Conservation (phyloP, 2,797 vertebrate genomes). For the Anabas testudineus region DNA sequence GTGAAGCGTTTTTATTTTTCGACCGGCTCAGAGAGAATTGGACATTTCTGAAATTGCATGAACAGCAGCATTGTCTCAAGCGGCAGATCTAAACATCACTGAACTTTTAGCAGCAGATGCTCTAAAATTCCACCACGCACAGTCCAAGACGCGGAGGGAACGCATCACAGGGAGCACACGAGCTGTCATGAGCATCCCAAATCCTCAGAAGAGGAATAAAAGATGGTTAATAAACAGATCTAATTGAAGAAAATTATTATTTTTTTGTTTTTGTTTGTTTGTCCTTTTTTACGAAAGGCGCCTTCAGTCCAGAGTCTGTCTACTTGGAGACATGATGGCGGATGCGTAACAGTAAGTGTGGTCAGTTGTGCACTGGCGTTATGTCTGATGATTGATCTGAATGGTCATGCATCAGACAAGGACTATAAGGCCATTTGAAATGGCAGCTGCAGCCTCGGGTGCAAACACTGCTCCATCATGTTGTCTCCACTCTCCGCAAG, state of each 20-base stretch:
- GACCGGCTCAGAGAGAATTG: background rate
- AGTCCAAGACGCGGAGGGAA: background rate
- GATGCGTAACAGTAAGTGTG: slow-evolving; percentile 19
- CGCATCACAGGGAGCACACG: background rate
- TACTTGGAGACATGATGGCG: background rate
- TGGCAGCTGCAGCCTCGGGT: slow-evolving; percentile 36
- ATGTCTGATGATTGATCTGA: slow-evolving; percentile 49
- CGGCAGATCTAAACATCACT: background rate
- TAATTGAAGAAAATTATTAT: background rate
- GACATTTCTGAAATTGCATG: background rate
- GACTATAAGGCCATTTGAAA: slow-evolving; percentile 37
- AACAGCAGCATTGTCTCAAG: background rate
- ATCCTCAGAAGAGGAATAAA: background rate
- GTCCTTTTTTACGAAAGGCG: background rate
- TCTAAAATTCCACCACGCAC: background rate
- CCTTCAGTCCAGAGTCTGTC: slow-evolving; percentile 3
- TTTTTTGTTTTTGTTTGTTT: background rate
- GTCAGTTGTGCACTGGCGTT: slow-evolving; percentile 24
- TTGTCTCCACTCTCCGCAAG: slow-evolving; percentile 22
- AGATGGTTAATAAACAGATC: background rate
- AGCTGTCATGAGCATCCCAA: background rate
- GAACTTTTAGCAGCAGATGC: background rate
- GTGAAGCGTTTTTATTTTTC: background rate
- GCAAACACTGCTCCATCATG: slow-evolving; percentile 36
- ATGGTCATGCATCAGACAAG: slow-evolving; percentile 45